Evolutionary conservation across 2,888 invertebrate species (phyloP).

Genomic region (Eretmocerus hayati): DNA sequence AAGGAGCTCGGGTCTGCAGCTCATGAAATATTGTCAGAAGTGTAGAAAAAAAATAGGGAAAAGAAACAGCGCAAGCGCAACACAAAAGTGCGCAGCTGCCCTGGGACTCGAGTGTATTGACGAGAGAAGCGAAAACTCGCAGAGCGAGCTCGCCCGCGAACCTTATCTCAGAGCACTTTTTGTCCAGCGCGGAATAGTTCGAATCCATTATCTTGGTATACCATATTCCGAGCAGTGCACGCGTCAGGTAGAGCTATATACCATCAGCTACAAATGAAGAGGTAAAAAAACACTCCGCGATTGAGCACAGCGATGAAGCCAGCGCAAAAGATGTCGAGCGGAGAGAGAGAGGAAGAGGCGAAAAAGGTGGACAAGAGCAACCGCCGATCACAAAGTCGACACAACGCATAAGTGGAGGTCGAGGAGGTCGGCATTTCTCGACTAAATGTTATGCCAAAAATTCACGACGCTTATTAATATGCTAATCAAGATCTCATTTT

Average conservation of each 20-base stretch:
- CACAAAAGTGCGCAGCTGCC: too few relatives aligned
- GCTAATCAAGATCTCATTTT: conserved; percentile 38
- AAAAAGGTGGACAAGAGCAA: conserved; percentile 3
- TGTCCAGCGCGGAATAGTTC: conserved; percentile 8
- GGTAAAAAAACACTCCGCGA: background rate
- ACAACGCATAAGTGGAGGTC: background rate
- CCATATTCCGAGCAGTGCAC: too few relatives aligned
- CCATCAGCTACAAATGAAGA: too few relatives aligned
- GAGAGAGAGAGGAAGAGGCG: background rate
- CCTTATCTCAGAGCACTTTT: conserved; percentile 11
- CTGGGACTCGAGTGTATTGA: background rate
- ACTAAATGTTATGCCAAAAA: conserved; percentile 36
- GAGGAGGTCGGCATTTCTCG: conserved; percentile 17
- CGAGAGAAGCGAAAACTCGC: background rate
- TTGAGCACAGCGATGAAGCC: background rate
- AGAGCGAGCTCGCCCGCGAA: background rate
- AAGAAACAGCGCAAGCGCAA: background rate
- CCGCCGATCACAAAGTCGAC: too few relatives aligned
- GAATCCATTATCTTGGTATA: conserved; percentile 4
- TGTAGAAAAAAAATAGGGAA: background rate
- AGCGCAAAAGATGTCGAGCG: too few relatives aligned
- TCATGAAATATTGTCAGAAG: conserved; percentile 2
- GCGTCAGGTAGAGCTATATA: conserved; percentile 17
- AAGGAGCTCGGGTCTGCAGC: background rate
- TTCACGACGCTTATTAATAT: conserved; percentile 43